Base-by-base conservation (phyloP, 1,140 invertebrate species). In the Heliconius hewitsoni region DNA sequence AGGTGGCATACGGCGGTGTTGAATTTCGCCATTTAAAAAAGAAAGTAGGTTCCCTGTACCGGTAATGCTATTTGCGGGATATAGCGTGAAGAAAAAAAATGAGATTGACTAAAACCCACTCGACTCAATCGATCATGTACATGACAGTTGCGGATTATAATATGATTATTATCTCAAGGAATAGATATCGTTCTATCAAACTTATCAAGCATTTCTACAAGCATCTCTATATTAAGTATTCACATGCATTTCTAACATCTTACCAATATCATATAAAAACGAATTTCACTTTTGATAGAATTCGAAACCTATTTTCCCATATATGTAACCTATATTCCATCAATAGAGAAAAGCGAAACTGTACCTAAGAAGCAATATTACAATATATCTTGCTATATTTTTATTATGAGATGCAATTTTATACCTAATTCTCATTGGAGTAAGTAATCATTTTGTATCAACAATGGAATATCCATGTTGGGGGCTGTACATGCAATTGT, bases 301-400 rank as follows among this genome's bases (percentile, higher is more conserved):
- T 76, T 76, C 8, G 73, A 79, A 79, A 76, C 23, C 70, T 72
- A 16, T 50, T 57, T 71, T 52, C 60, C 57, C 73, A 74, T 71
- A 75, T 80, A 39, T 66, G n/a, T 46, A 60, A 81, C 60, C 80
- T 60, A 81, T 78, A 74, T 81, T 42, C 46, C 8, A 60, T 77
- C 80, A 81, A 81, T 81, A 79, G 81, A 74, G 83, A 82, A 84
- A 87, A 86, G 82, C 71, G 85, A 87, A 85, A 85, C 76, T 74
- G 34, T 73, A 52, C 18, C 60, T 79, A 72, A 78, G 74, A 81
- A 82, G 1, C 60, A 5, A 66, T 60, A 60, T 23, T 60, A 60
- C 57, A 60, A 66, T 27, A 3, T 1, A 18, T 66, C 11, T 30
- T 66, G 4, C 13, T 30, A 46, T 16, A 30, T 66, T 5, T 30